A percentile compares a stretch with the other conserved stretches of the same genome.
These are phyloP conservation scores for Epinephelus fuscoguttatus DNA, from an alignment of 2,113 vertebrate species.

Conservation along the genomic window DNA sequence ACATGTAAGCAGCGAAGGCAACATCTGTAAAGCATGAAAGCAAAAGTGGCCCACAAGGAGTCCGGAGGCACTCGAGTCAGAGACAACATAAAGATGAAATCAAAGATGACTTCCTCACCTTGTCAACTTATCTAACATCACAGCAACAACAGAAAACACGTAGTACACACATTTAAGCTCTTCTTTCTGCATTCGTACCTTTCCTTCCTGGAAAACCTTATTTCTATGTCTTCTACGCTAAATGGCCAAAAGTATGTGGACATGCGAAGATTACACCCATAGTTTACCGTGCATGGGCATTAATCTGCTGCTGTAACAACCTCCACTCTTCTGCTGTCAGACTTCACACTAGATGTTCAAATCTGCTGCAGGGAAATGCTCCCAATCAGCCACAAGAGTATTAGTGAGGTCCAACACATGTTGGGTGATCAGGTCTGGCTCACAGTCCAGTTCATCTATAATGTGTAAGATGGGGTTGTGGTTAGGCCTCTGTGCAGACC, in stretches of 20 bases:
- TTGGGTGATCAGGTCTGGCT: not conserved
- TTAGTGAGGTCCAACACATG: not conserved
- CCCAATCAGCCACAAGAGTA: not conserved
- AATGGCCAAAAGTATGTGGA: not conserved
- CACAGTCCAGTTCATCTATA: not conserved
- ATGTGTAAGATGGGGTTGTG: not conserved
- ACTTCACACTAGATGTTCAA: too few relatives aligned
- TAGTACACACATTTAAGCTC: not conserved
- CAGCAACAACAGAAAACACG: not conserved
- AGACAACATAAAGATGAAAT: not conserved
- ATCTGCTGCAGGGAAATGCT: not conserved
- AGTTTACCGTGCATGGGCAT: too few relatives aligned
- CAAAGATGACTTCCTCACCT: not conserved
- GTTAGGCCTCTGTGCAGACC: too few relatives aligned
- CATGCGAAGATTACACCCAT: too few relatives aligned
- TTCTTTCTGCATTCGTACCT: not conserved
- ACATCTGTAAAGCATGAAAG: conserved; percentile 19
- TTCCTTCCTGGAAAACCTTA: not conserved
- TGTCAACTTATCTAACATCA: not conserved
- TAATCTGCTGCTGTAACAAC: too few relatives aligned
- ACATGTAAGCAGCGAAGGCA: conserved; percentile 22
- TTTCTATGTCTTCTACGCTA: not conserved
- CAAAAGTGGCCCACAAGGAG: conserved; percentile 17
- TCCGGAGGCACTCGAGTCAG: not conserved
- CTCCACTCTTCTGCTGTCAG: too few relatives aligned